phyloP scores from a whole-genome alignment of 2,113 vertebrate genomes.

The Marmota flaviventris region DNA sequence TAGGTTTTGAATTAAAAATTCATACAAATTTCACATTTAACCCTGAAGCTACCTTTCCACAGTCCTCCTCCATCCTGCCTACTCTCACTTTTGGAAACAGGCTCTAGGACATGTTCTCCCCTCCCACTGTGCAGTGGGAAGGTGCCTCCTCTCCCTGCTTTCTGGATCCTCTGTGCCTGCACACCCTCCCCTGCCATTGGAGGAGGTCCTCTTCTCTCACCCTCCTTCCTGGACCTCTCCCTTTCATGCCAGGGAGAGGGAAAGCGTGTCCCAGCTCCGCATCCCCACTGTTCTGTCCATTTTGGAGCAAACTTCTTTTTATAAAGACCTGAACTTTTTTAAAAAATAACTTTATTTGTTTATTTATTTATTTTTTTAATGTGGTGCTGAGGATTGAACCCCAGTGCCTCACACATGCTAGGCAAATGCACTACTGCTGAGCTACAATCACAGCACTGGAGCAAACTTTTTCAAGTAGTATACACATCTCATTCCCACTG shows the following conservation, averaged over 20 bases:
- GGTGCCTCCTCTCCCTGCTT: background rate
- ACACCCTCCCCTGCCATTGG: background rate
- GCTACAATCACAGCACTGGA: too few species aligned
- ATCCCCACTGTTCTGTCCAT: background rate
- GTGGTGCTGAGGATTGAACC: too few species aligned
- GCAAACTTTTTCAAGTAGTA: background rate
- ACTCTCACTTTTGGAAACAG: background rate
- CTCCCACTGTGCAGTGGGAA: background rate
- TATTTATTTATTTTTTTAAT: too few species aligned
- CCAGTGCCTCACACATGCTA: too few species aligned
- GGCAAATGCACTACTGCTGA: too few species aligned
- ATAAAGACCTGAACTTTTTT: too few species aligned
- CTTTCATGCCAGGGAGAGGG: background rate
- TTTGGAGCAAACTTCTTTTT: background rate
- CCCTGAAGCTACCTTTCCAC: background rate
- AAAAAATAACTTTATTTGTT: too few species aligned
- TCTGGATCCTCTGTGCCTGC: rapidly evolving
- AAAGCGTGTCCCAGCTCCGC: background rate
- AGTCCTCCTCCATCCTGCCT: background rate
- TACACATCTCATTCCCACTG: background rate
- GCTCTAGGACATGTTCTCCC: background rate
- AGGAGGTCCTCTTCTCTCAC: background rate
- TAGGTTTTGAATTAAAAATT: background rate
- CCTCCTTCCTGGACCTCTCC: background rate
- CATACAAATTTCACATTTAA: background rate